Evolutionary conservation across 2,888 invertebrate species (phyloP).

Genomic region (Hirtodrosophila confusa): DNA sequence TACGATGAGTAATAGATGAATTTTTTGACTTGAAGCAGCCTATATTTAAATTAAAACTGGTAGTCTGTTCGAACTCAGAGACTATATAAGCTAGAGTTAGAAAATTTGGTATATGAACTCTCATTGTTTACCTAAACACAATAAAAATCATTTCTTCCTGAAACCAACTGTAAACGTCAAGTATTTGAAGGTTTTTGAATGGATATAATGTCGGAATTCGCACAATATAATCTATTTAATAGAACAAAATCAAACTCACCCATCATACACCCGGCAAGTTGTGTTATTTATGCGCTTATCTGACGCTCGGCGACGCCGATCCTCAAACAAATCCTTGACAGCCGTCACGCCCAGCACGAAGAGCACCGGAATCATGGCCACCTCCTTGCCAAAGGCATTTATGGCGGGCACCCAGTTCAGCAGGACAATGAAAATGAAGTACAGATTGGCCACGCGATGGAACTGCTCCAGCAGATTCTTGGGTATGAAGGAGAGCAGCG

Average conservation of each 20-base stretch:
- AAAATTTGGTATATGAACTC: no score
- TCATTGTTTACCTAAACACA: no score
- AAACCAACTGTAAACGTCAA: neutral
- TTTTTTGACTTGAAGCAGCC: no score
- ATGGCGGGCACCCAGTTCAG: conserved; percentile 98
- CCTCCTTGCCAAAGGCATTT: conserved; percentile 97
- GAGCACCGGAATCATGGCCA: conserved; percentile 96
- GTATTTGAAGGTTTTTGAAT: neutral
- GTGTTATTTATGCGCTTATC: conserved; percentile 97
- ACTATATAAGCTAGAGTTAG: no score
- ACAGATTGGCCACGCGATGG: conserved; percentile 98
- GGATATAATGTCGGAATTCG: no score
- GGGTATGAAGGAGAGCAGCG: conserved; percentile 95
- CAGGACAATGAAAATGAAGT: conserved; percentile 98
- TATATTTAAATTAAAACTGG: no score
- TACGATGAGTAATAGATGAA: no score
- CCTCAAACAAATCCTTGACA: conserved; percentile 97
- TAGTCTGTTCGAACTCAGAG: no score
- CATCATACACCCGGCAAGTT: conserved; percentile 95
- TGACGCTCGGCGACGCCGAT: conserved; percentile 93
- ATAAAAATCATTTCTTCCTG: neutral
- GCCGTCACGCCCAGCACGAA: conserved; percentile 98
- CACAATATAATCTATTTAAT: no score
- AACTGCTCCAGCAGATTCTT: conserved; percentile 98
- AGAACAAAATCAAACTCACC: conserved; percentile 88